Evolutionary conservation across 2,888 invertebrate species (phyloP), one percentile per base, ranked within the genome.

Genomic region (Eupeodes luniger): DNA sequence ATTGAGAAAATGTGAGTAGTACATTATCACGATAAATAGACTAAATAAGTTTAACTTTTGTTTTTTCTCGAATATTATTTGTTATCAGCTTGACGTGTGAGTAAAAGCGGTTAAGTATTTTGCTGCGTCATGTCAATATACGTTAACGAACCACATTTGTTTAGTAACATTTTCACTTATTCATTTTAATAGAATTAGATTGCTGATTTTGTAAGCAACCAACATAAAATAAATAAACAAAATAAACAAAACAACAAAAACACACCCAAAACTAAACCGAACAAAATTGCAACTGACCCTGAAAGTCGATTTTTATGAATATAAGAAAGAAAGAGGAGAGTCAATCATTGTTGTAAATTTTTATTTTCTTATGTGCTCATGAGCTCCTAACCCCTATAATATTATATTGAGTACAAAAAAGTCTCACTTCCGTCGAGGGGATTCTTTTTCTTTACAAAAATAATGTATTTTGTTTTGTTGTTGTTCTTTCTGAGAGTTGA

Each of bases 361-460:
- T 55, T 67, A 53, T 79, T 44, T 69, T 72, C 67, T 75, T 61
- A 77, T 64, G 59, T 36, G 51, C 12, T 12, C 66, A 67, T 49
- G 49, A 69, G 64, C 62, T 64, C 70, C 70, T 67, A 64, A 66
- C 66, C 66, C 66, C 47, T 66, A 66, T 66, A 59, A 80, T 66
- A 79, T 66, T 64, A 80, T 66, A 79, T 27, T 19, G 40, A 19
- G 47, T 44, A 72, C 10, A 78, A 69, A 80, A 70, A 27, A 27
- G 27, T 83, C 83, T 69, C 64, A 87, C 87, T 80, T 87, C 87
- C 87, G 87, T 76, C 80, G 72, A 80, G 83, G 87, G 87, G 76
- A 82, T 86, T 86, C 70, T 70, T 79, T 78, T 19, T 55, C 53
- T 66, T 72, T 76, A 55, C 57, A 40, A 11, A 44, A 55, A 44